phyloP scores from a whole-genome alignment of 2,113 vertebrate genomes.

The Ctenodactylus gundi region DNA sequence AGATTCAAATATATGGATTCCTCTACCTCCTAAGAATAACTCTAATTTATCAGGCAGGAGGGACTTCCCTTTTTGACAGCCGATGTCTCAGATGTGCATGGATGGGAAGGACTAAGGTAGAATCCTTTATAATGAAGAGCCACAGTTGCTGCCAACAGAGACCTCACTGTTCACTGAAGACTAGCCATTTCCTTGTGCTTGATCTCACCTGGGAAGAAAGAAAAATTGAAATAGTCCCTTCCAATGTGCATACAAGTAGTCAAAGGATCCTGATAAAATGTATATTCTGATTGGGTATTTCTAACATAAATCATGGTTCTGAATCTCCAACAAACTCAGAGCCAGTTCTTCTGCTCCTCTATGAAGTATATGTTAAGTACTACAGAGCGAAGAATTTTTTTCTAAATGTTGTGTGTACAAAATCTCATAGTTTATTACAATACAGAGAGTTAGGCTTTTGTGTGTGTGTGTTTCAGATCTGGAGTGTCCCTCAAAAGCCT shows the following conservation, averaged over 20 bases:
- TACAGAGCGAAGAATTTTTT: not conserved
- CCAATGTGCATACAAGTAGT: not conserved
- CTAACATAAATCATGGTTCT: not conserved
- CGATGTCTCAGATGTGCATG: not conserved
- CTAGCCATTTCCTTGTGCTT: not conserved
- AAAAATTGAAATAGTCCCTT: not conserved
- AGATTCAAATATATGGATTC: not conserved
- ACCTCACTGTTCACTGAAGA: not conserved
- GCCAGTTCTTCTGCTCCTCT: not conserved
- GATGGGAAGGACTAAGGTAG: not conserved
- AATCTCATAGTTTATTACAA: not conserved
- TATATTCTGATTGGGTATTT: not conserved
- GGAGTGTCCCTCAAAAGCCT: too few species aligned
- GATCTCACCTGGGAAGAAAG: not conserved
- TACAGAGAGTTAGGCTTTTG: not conserved
- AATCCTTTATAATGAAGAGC: not conserved
- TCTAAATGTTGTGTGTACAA: not conserved
- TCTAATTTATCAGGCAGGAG: not conserved
- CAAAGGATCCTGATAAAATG: not conserved
- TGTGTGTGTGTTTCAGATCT: too few species aligned
- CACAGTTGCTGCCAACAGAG: not conserved
- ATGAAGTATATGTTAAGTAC: not conserved
- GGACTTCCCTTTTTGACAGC: not conserved
- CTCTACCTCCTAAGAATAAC: not conserved
- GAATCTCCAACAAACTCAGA: not conserved